Evolutionary conservation across 2,888 invertebrate genomes (phyloP).

Genomic region (Spodoptera exigua): DNA sequence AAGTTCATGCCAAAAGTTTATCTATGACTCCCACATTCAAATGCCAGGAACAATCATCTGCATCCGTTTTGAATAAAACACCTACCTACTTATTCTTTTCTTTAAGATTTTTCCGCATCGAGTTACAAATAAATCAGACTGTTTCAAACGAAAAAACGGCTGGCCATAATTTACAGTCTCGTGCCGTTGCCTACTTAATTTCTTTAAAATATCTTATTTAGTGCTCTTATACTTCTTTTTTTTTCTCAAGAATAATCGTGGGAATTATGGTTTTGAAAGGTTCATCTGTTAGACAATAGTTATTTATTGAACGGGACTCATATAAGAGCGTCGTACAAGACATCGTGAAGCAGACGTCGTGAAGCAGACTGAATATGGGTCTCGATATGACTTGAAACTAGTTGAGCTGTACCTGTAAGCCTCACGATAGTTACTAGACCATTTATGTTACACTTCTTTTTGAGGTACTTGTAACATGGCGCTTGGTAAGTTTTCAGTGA

Average conservation of each 20-base stretch:
- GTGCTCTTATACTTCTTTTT: conserved; percentile 8
- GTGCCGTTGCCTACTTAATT: conserved; percentile 58
- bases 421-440: no score
- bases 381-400: no score
- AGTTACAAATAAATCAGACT: conserved; percentile 52
- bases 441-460: no score
- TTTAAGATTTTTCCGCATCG: conserved; percentile 35
- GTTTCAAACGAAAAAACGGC: conserved; percentile 47
- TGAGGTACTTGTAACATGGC: no score
- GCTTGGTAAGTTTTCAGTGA: no score
- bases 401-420: no score
- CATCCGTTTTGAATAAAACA: conserved; percentile 37
- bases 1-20: no score
- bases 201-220: conserved; percentile 50
- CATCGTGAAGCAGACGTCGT: no score
- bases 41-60: conserved; percentile 7
- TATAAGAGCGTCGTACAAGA: no score
- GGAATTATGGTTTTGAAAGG: not conserved
- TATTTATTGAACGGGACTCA: no score
- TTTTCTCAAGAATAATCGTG: conserved; percentile 8
- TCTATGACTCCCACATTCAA: not conserved
- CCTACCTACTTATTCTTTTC: conserved; percentile 23
- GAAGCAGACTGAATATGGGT: no score
- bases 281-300: not conserved
- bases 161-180: conserved; percentile 63